Evolutionary conservation across 2,888 invertebrate genomes (phyloP).

Genomic region (Cybosia mesomella): DNA sequence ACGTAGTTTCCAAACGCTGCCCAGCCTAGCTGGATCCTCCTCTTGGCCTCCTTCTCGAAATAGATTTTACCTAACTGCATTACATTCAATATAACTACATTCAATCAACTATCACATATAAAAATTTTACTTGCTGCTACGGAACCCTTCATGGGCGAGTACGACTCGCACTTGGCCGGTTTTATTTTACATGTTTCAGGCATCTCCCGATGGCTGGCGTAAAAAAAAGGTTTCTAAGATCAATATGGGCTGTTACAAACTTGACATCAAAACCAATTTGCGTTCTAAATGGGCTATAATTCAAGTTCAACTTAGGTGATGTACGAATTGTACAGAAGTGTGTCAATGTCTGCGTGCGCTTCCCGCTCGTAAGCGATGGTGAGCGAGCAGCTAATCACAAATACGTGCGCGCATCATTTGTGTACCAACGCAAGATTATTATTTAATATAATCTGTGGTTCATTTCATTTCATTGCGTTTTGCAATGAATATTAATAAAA

Average conservation of each 20-base stretch:
- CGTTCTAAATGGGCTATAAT: conserved; percentile 7
- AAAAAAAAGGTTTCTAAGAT: background rate
- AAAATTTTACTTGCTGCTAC: too few species aligned
- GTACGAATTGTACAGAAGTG: conserved; percentile 11
- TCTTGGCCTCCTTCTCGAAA: too few species aligned
- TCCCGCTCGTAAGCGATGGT: conserved; percentile 13
- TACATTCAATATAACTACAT: too few species aligned
- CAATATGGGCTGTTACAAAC: background rate
- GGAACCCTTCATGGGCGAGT: too few species aligned
- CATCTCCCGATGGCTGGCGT: too few species aligned
- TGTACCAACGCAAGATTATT: conserved; percentile 1
- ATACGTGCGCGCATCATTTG: conserved; percentile 23
- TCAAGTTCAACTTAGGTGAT: conserved; percentile 14
- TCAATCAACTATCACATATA: too few species aligned
- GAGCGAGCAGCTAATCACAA: conserved; percentile 11
- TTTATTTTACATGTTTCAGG: too few species aligned
- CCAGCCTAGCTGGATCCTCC: too few species aligned
- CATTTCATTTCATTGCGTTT: background rate
- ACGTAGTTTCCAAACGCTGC: too few species aligned
- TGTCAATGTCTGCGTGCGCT: conserved; percentile 20
- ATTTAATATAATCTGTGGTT: background rate
- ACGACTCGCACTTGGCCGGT: too few species aligned
- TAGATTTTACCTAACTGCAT: too few species aligned
- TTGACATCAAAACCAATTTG: background rate
- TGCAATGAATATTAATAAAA: background rate